A percentile compares a stretch with the other conserved stretches of the same genome.
phyloP scores from a whole-genome alignment of 1,140 invertebrate species.

The Tribolium madens region DNA sequence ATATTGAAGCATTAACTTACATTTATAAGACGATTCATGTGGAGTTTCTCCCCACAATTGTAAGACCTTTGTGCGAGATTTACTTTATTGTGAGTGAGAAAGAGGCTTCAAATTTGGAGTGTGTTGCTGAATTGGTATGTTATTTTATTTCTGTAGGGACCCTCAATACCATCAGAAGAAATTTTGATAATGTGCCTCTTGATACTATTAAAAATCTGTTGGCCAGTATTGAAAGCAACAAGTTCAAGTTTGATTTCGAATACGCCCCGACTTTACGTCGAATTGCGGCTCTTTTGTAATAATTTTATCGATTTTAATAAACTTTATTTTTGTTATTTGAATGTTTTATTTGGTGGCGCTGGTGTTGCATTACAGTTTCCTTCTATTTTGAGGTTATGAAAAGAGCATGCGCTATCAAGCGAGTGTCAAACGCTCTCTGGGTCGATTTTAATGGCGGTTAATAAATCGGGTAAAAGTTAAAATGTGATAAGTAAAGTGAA shows the following conservation, averaged over 20 bases:
- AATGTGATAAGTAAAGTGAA: slow-evolving; percentile 49
- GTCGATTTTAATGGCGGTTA: slow-evolving; percentile 56
- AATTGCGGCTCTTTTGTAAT: neutral
- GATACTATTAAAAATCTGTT: neutral
- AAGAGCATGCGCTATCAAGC: slow-evolving; percentile 26
- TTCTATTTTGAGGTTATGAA: neutral
- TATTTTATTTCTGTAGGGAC: slow-evolving; percentile 20
- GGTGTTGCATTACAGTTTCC: neutral
- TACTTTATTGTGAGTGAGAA: neutral
- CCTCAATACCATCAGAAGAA: neutral
- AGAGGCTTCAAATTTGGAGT: neutral
- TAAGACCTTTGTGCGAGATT: neutral
- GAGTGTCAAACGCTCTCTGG: slow-evolving; percentile 35
- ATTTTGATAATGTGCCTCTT: neutral
- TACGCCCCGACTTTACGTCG: neutral
- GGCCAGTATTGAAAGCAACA: neutral
- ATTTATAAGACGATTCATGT: slow-evolving; percentile 51
- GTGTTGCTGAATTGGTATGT: neutral
- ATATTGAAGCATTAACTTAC: slow-evolving; percentile 50
- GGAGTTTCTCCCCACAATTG: neutral
- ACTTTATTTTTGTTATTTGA: slow-evolving; percentile 8
- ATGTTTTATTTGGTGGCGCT: neutral
- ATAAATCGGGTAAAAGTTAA: slow-evolving; percentile 43
- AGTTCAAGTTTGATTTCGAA: neutral
- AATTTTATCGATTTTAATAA: neutral